Percentiles rank a stretch among this genome's conserved stretches.
These are phyloP conservation scores for Centropyge bicolor DNA, from an alignment of 2,797 vertebrate genomes.

Conservation along the genomic window DNA sequence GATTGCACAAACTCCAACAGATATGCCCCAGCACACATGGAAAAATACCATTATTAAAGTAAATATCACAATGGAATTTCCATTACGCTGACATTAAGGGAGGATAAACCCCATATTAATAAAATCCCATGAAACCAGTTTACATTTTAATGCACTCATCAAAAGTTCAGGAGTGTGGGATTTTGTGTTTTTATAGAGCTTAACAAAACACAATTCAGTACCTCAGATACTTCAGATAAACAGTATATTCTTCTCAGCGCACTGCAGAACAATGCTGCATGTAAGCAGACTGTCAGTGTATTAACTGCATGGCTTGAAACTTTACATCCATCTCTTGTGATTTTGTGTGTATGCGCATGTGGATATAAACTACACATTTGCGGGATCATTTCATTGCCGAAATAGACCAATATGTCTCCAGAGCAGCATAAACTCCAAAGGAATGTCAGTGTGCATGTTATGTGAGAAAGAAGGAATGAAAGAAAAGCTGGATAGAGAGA, in stretches of 20 bases:
- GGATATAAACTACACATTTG: slow-evolving; percentile 23
- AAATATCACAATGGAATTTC: slow-evolving; percentile 65
- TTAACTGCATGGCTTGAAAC: background rate
- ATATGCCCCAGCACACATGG: slow-evolving; percentile 56
- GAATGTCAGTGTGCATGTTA: slow-evolving; percentile 5
- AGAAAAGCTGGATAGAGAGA: background rate
- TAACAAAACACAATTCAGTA: slow-evolving; percentile 18
- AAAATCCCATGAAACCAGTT: slow-evolving; percentile 53
- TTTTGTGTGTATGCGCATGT: slow-evolving; percentile 6
- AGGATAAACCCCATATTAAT: slow-evolving; percentile 36
- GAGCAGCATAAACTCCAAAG: slow-evolving; percentile 9
- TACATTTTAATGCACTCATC: slow-evolving; percentile 49
- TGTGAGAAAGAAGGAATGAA: background rate
- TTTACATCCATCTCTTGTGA: slow-evolving; percentile 16
- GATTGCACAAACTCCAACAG: slow-evolving; percentile 65
- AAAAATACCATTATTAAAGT: slow-evolving; percentile 67
- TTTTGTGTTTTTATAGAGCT: slow-evolving; percentile 10
- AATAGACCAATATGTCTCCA: slow-evolving; percentile 21
- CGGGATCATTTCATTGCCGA: background rate
- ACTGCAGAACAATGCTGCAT: background rate
- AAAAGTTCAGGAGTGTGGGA: slow-evolving; percentile 9
- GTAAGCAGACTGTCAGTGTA: background rate
- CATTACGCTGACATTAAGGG: slow-evolving; percentile 50
- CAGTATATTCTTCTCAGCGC: background rate
- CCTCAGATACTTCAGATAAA: slow-evolving; percentile 20